Evolutionary conservation across 2,888 invertebrate species (phyloP), one percentile per base, ranked within the genome.

Genomic region (Apotomis betuletana): DNA sequence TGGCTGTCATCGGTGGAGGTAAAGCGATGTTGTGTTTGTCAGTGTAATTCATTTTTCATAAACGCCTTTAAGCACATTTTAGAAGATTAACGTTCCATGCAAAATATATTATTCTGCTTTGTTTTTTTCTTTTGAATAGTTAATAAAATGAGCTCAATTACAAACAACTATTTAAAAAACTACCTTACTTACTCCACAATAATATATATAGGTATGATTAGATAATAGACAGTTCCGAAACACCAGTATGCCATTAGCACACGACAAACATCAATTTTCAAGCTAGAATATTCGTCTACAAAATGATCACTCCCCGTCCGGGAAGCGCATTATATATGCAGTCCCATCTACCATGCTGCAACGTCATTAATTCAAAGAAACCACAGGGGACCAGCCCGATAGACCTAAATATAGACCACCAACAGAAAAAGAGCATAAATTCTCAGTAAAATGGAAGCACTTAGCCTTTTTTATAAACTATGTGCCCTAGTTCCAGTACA

Each of bases 241-340:
- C 41, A 41, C 0, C 41, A 2, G 41, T 41, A 41, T 6, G 41
- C 6, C 41, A 41, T 41, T 41, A 41, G 41, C 41, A 65, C 46
- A 27, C 44, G 15, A 44, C 10, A 41, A n/a, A 57, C 57, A 41
- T 65, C 65, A 46, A 46, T 57, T 65, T 44, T 64, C 41, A 12
- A 9, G 5, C 38, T n/a, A 63, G n/a, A 36, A 38, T 2, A 6
- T 9, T 13, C 15, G 13, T 38, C 41, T 5, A 52, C 10, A 58
- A 64, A 44, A 58, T 69, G 38, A 67, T 61, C 57, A 5, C 41
- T 41, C 5, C 3, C 36, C 51, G 38, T 4, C 52, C 13, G 51
- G 59, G 51, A 70, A 70, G 36, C 58, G 55, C 49, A 59, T 70
- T 64, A 54, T 52, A 70, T 59, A 70, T 70, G 64, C 70, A 64